Evolutionary conservation across 2,797 vertebrate species (phyloP).

Genomic region (Malurus splendens): DNA sequence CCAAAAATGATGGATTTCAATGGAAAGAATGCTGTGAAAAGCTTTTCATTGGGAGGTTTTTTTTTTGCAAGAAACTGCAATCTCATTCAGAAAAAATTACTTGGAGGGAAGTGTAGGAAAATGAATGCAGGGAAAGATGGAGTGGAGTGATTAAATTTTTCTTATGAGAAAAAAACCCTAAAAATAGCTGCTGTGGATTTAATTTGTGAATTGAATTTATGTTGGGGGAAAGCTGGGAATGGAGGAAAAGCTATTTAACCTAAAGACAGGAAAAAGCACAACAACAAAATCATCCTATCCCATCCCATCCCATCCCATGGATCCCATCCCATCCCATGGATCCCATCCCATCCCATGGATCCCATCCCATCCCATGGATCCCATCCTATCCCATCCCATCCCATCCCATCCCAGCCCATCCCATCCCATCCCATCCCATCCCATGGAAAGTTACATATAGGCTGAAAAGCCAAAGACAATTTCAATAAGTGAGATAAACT

Average conservation of each 20-base stretch:
- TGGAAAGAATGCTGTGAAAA: not conserved
- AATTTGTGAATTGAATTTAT: not conserved
- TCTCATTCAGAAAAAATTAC: not conserved
- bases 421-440: not conserved
- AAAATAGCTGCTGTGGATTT: not conserved
- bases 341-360: no score
- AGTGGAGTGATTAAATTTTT: not conserved
- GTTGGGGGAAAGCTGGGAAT: not conserved
- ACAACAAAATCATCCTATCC: not conserved
- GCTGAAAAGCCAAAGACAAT: not conserved
- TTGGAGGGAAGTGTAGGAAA: not conserved
- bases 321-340: no score
- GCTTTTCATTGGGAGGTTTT: not conserved
- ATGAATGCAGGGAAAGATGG: not conserved
- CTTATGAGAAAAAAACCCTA: not conserved
- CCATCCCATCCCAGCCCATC: no score
- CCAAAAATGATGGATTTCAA: not conserved
- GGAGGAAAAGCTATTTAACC: not conserved
- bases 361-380: no score
- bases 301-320: not conserved
- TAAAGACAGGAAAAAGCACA: not conserved
- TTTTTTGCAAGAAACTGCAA: not conserved
- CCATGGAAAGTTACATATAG: not conserved
- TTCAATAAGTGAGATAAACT: not conserved
- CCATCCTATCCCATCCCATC: not conserved